Base-by-base conservation (phyloP, 37 sponge, comb jelly and placozoan genomes). In the Spongilla lacustris region DNA sequence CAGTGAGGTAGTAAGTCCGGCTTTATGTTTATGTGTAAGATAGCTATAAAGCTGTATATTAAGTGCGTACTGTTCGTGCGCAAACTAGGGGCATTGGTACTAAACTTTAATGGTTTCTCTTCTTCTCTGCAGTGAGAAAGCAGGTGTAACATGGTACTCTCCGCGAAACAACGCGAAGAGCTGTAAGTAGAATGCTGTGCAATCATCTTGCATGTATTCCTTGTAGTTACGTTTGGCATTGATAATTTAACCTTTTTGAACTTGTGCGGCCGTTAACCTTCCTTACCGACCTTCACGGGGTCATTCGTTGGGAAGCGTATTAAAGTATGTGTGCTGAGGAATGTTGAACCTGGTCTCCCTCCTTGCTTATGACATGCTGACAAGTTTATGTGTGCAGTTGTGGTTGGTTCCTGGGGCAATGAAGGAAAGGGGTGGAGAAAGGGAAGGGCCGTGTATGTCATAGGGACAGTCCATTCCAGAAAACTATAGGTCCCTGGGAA, bases 161-260 rank as follows among this genome's bases (percentile, higher is more conserved):
- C 96, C 73, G 67, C 85, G 27, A 84, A 84, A 38, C 96, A 96
- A 68, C 81, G 84, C 73, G 92, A 91, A 83, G 96, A 96, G 78
- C 85, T 93, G 96, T 96, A 78, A 93, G 96, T 90, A 9, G 14
- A 29, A 8, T 58, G 58, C 58, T 17, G 11, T 1, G 1, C 58
- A 58, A 17, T 17, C 58, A 58, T 10, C 58, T 58, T 58, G 58
- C 11, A 17, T 14, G 58, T 14, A 17, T 17, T 58, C 14, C 58
- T 1, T 17, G 1, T 17, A 14, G 19, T 1, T 10, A 58, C 12
- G 21, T 8, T 46, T 58, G 58, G 58, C 21, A 17, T 41, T 41
- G 41, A 41, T 6, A 41, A 9, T 41, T 9, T 41, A 41, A 9
- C 41, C 41, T 3, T 41, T 41, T 41, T 41, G 6, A 41, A 41